Evolutionary conservation across 1,140 invertebrate genomes (phyloP).

Genomic region (Camponotus vicinus): DNA sequence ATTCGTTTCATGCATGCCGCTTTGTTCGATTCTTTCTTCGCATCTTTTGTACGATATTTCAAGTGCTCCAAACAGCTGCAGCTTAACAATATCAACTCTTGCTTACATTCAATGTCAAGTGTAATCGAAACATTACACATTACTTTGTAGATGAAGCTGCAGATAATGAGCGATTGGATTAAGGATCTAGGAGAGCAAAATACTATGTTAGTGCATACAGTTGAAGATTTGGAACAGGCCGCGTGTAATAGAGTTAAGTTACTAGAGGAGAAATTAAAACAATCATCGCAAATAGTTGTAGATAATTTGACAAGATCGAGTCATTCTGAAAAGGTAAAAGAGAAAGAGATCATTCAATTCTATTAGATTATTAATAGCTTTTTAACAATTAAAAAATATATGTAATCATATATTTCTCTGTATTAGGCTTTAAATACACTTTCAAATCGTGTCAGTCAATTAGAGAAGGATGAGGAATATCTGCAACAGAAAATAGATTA

Average conservation of each 20-base stretch:
- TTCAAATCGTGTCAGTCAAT: constrained; percentile 75
- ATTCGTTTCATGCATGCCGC: not conserved
- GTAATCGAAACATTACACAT: not conserved
- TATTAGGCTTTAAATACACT: constrained; percentile 78
- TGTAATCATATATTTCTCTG: not conserved
- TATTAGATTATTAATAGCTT: not conserved
- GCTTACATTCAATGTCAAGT: not conserved
- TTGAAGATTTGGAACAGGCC: constrained; percentile 87
- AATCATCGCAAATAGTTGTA: constrained; percentile 79
- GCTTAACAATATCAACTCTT: not conserved
- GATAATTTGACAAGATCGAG: constrained; percentile 77
- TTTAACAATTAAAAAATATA: not conserved
- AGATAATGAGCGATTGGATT: constrained; percentile 87
- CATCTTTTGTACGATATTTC: not conserved
- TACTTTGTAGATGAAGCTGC: constrained; percentile 85
- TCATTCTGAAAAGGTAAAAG: constrained; percentile 78
- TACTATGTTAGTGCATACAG: constrained; percentile 86
- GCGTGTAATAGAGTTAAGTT: constrained; percentile 86
- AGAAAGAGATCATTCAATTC: not conserved
- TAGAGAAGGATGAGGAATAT: constrained; percentile 76
- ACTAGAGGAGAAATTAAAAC: constrained; percentile 86
- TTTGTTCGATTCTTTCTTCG: not conserved
- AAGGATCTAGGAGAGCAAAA: constrained; percentile 87
- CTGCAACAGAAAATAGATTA: constrained; percentile 78
- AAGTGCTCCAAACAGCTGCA: not conserved